Evolutionary conservation across 2,797 vertebrate genomes (phyloP).

Genomic region (Scarus forsteni): DNA sequence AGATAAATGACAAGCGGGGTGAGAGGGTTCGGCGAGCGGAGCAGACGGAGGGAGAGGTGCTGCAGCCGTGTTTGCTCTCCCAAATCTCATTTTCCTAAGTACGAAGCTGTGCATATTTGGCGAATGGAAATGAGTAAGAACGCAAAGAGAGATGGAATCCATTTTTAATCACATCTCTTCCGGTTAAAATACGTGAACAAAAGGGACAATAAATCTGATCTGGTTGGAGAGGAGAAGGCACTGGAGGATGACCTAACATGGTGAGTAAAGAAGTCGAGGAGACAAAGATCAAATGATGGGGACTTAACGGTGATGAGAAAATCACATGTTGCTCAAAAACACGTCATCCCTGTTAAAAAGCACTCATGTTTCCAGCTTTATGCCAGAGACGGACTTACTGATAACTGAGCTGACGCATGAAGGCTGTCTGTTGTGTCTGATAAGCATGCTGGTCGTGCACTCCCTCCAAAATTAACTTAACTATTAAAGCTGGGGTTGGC

Average conservation of each 20-base stretch:
- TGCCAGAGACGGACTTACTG: no score
- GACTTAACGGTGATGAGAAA: slow-evolving; percentile 15
- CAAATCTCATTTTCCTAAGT: slow-evolving; percentile 76
- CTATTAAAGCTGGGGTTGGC: no score
- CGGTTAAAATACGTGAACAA: slow-evolving; percentile 72
- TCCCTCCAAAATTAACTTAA: no score
- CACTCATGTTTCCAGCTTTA: not conserved
- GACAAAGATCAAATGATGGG: slow-evolving; percentile 47
- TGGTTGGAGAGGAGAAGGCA: slow-evolving; percentile 62
- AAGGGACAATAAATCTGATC: slow-evolving; percentile 65
- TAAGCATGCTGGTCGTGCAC: no score
- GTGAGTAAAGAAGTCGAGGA: slow-evolving; percentile 47
- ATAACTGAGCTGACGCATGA: no score
- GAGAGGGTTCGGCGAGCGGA: slow-evolving; percentile 55
- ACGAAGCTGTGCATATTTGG: slow-evolving; percentile 60
- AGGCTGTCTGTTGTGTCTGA: no score
- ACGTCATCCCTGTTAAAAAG: not conserved
- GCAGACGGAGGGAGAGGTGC: slow-evolving; percentile 67
- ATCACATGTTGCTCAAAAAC: slow-evolving; percentile 1
- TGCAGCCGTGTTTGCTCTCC: slow-evolving; percentile 67
- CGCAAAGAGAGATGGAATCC: slow-evolving; percentile 70
- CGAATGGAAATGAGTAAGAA: slow-evolving; percentile 64
- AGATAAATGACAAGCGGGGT: slow-evolving; percentile 91
- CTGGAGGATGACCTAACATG: slow-evolving; percentile 48
- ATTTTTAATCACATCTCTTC: slow-evolving; percentile 74